phyloP scores from a whole-genome alignment of 1,140 invertebrate genomes.

The Episyrphus balteatus region DNA sequence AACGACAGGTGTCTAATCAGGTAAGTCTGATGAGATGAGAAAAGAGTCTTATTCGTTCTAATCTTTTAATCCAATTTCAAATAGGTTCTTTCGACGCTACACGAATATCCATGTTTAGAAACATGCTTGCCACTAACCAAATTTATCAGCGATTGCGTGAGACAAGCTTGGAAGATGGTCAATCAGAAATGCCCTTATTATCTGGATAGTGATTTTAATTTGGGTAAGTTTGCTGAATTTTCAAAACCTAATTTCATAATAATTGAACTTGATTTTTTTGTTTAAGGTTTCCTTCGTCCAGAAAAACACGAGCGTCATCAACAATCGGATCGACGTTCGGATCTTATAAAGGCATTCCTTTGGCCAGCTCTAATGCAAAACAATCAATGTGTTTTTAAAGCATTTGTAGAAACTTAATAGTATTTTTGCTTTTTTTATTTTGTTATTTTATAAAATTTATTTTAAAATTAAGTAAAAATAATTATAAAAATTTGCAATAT shows the following conservation, averaged over 20 bases:
- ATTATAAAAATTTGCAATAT: neutral
- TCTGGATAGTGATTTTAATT: slow-evolving; percentile 51
- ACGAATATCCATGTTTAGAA: slow-evolving; percentile 49
- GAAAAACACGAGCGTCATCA: slow-evolving; percentile 48
- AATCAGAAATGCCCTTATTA: slow-evolving; percentile 46
- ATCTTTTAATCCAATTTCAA: neutral
- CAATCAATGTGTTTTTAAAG: slow-evolving; percentile 46
- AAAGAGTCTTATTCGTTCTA: neutral
- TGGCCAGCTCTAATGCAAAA: slow-evolving; percentile 52
- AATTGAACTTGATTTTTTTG: neutral
- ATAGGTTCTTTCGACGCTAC: slow-evolving; percentile 44
- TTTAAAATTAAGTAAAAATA: no score
- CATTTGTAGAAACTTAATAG: slow-evolving; percentile 46
- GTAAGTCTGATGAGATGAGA: slow-evolving; percentile 13
- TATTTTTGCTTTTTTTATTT: no score
- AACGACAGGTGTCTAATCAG: slow-evolving; percentile 49
- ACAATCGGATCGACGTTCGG: slow-evolving; percentile 43
- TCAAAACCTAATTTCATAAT: neutral
- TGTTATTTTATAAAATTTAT: no score
- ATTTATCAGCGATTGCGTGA: slow-evolving; percentile 44
- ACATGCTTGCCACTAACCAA: slow-evolving; percentile 42
- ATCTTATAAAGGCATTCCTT: slow-evolving; percentile 49
- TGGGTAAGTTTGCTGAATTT: slow-evolving; percentile 31
- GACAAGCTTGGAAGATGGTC: slow-evolving; percentile 46
- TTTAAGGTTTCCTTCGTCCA: slow-evolving; percentile 25